phyloP scores from a whole-genome alignment of 2,888 invertebrate species.

The Drosophila cracens region DNA sequence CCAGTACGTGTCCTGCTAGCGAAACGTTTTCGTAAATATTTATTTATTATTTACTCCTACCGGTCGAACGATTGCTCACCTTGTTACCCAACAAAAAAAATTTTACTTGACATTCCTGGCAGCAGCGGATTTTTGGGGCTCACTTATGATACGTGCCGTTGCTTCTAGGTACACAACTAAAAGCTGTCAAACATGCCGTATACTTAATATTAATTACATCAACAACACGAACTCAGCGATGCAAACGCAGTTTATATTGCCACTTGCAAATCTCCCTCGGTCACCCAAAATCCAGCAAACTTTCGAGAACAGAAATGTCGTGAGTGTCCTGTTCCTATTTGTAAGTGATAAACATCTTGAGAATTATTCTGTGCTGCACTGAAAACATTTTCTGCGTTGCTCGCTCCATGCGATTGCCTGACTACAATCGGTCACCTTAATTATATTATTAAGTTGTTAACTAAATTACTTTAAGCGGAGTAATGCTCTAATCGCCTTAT shows the following conservation, averaged over 20 bases:
- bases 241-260: conserved; percentile 41
- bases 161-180: conserved; percentile 44
- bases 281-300: conserved; percentile 40
- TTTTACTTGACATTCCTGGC: conserved; percentile 62
- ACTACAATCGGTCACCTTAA: conserved; percentile 37
- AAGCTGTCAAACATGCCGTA: conserved; percentile 75
- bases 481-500: conserved; percentile 48
- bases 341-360: conserved; percentile 47
- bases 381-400: conserved; percentile 19
- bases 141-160: conserved; percentile 66
- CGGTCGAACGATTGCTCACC: conserved; percentile 57
- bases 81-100: conserved; percentile 46
- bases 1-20: conserved; percentile 72
- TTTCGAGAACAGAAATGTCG: conserved; percentile 13
- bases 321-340: conserved; percentile 5
- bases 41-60: conserved; percentile 76
- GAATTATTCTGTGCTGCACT: conserved; percentile 33
- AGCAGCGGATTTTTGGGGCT: conserved; percentile 53
- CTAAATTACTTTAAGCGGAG: conserved; percentile 50
- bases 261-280: conserved; percentile 51
- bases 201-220: conserved; percentile 77
- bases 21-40: conserved; percentile 75
- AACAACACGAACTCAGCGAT: conserved; percentile 36
- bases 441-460: conserved; percentile 64
- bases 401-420: conserved; percentile 3